phyloP scores from a whole-genome alignment of 2,797 vertebrate species.

The Acipenser oxyrinchus region DNA sequence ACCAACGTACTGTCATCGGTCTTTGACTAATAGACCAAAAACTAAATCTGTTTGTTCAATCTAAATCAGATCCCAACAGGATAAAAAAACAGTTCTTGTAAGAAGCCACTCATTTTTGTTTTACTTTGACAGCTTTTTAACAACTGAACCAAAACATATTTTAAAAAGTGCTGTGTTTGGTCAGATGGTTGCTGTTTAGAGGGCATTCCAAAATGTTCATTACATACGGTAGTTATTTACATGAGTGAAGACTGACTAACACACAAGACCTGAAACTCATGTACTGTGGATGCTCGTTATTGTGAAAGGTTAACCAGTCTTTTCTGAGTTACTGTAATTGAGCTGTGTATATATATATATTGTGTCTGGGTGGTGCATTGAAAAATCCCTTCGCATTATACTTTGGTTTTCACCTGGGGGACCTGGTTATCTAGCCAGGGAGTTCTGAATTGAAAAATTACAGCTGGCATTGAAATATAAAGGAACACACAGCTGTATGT shows the following conservation, averaged over 20 bases:
- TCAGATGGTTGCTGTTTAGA: neutral
- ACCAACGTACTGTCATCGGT: neutral
- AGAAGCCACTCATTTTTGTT: neutral
- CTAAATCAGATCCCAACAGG: neutral
- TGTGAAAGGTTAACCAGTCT: too few relatives aligned
- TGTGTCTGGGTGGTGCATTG: neutral
- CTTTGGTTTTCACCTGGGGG: neutral
- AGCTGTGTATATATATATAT: too few relatives aligned
- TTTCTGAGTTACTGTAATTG: too few relatives aligned
- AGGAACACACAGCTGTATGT: conserved; percentile 6
- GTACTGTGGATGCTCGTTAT: too few relatives aligned
- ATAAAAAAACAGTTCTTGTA: neutral
- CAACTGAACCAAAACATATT: neutral
- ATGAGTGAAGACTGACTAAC: neutral
- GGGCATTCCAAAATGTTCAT: neutral
- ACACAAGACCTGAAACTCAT: neutral
- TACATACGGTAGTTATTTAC: neutral
- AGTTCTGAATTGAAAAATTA: conserved; percentile 10
- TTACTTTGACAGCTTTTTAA: neutral
- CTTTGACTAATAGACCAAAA: neutral
- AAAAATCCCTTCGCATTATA: neutral
- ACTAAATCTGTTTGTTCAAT: neutral
- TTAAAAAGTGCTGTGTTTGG: too few relatives aligned
- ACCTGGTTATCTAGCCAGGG: neutral
- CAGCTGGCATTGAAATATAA: neutral